Evolutionary conservation across 2,113 vertebrate species (phyloP).

Genomic region (Coreoperca whiteheadi): DNA sequence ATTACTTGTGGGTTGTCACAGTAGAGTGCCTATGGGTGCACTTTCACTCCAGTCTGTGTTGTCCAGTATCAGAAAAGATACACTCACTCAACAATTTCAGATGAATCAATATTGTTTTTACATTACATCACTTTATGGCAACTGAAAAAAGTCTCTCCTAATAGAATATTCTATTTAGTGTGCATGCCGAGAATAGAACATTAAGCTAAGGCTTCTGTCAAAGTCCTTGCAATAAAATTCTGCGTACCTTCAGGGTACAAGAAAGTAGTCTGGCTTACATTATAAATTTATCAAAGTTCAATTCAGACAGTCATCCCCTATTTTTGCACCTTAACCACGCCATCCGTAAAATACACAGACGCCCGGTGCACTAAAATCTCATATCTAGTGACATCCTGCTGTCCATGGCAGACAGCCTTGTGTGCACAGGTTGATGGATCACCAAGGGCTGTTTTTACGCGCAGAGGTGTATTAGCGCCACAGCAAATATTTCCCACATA

Average conservation of each 20-base stretch:
- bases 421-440: slow-evolving; percentile 40
- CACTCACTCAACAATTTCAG: slow-evolving; percentile 13
- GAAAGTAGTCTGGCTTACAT: slow-evolving; percentile 50
- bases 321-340: slow-evolving; percentile 42
- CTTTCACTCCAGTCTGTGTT: neutral
- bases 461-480: slow-evolving; percentile 10
- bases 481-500: slow-evolving; percentile 16
- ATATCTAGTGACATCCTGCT: slow-evolving; percentile 14
- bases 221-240: slow-evolving; percentile 48
- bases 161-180: slow-evolving; percentile 59
- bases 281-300: slow-evolving; percentile 55
- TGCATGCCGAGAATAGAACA: slow-evolving; percentile 54
- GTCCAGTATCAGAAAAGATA: slow-evolving; percentile 1
- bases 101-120: slow-evolving; percentile 45
- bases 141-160: slow-evolving; percentile 33
- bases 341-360: slow-evolving; percentile 39
- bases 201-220: slow-evolving; percentile 47
- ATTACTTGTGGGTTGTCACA: slow-evolving; percentile 2
- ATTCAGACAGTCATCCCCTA: slow-evolving; percentile 46
- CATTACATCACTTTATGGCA: slow-evolving; percentile 15
- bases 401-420: slow-evolving; percentile 11
- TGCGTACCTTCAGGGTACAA: slow-evolving; percentile 40
- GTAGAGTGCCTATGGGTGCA: neutral
- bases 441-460: slow-evolving; percentile 14
- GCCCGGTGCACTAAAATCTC: slow-evolving; percentile 20